Percentiles rank a stretch among this genome's conserved stretches.
Conservation (phyloP, 2,797 vertebrate species). For the Neomorphus geoffroyi region DNA sequence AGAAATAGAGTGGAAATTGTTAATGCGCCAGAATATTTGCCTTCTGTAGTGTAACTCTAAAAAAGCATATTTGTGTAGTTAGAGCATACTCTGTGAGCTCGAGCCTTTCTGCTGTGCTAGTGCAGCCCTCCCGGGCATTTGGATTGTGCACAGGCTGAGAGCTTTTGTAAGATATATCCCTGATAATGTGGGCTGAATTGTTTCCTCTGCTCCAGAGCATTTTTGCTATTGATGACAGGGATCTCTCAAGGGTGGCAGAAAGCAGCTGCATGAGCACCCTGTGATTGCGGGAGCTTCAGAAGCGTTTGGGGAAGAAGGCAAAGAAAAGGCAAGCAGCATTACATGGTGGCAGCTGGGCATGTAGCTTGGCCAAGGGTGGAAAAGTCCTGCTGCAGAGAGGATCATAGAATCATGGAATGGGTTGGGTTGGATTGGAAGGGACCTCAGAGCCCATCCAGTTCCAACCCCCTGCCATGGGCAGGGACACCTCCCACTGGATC, state of each 20-base stretch:
- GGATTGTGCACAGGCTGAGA: neutral
- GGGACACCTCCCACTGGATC: no score
- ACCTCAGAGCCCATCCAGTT: no score
- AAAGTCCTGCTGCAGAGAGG: rapidly evolving
- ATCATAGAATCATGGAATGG: neutral
- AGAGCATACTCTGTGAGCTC: neutral
- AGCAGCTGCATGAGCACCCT: rapidly evolving
- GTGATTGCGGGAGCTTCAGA: neutral
- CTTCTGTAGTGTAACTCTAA: neutral
- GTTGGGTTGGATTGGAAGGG: no score
- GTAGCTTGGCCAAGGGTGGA: neutral
- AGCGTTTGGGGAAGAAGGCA: neutral
- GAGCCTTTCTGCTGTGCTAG: neutral
- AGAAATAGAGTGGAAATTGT: neutral
- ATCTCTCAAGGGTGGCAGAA: neutral
- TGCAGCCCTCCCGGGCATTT: neutral
- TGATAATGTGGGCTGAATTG: rapidly evolving
- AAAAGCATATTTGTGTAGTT: neutral
- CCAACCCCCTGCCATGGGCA: no score
- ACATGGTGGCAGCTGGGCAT: rapidly evolving
- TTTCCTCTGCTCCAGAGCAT: neutral
- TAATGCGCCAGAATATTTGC: neutral
- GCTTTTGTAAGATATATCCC: neutral
- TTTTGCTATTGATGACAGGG: neutral
- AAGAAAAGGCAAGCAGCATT: neutral